phyloP scores from a whole-genome alignment of 2,888 invertebrate genomes.

The Lithophane ornitopus region DNA sequence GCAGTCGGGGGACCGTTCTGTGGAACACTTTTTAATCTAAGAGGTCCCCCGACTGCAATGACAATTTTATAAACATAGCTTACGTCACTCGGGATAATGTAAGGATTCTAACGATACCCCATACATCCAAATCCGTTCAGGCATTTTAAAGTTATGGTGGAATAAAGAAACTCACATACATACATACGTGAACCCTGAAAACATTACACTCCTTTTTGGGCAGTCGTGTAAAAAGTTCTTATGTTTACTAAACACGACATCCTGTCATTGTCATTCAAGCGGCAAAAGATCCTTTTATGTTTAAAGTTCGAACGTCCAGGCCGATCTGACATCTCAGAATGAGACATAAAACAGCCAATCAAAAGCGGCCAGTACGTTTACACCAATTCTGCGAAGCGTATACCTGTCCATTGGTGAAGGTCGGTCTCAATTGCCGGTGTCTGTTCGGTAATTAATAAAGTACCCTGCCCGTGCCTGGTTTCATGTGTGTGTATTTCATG shows the following conservation, averaged over 20 bases:
- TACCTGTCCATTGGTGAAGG: conserved; percentile 65
- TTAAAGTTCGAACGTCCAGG: conserved; percentile 29
- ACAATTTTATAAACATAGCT: no score
- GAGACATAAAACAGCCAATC: conserved; percentile 7
- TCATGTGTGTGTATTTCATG: conserved; percentile 59
- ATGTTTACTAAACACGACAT: neutral
- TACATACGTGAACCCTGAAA: no score
- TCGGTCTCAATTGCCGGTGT: conserved; percentile 81
- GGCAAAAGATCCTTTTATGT: neutral
- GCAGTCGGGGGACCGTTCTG: no score
- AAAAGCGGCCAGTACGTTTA: conserved; percentile 42
- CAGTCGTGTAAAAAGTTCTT: no score
- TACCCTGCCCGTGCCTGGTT: conserved; percentile 63
- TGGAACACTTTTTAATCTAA: no score
- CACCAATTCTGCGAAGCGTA: conserved; percentile 47
- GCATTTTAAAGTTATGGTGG: no score
- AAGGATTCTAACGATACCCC: no score
- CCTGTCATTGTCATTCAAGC: neutral
- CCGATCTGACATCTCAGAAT: neutral
- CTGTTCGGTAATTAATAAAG: conserved; percentile 82
- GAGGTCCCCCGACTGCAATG: no score
- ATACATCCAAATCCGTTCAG: no score
- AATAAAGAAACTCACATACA: no score
- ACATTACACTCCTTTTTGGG: no score
- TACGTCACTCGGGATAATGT: no score